phyloP scores from a whole-genome alignment of 2,113 vertebrate genomes.

The Eurypyga helias region DNA sequence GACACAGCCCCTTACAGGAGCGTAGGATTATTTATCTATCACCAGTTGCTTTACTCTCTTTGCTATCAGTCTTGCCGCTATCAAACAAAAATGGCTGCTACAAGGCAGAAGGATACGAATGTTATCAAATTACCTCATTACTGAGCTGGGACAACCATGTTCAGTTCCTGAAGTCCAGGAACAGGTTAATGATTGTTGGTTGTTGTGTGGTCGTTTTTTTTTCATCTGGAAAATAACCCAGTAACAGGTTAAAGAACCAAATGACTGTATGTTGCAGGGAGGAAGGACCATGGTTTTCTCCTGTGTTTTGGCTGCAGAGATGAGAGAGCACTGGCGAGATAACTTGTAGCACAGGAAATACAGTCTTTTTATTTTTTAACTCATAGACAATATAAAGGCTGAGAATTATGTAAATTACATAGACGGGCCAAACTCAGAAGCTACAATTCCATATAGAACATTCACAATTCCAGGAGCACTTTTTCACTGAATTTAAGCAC shows the following conservation, averaged over 20 bases:
- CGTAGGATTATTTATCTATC: slow-evolving; percentile 62
- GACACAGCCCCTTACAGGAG: slow-evolving; percentile 29
- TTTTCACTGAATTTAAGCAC: background rate
- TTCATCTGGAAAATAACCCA: background rate
- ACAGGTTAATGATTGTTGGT: background rate
- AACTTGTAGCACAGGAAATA: background rate
- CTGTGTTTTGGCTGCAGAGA: background rate
- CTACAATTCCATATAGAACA: background rate
- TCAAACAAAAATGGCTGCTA: background rate
- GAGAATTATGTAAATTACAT: background rate
- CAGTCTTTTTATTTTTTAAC: background rate
- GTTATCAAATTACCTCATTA: background rate
- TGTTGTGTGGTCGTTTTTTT: background rate
- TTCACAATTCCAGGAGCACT: background rate
- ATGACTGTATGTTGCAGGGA: background rate
- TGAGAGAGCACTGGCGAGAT: background rate
- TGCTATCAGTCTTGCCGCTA: background rate
- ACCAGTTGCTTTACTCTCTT: slow-evolving; percentile 36
- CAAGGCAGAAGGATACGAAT: background rate
- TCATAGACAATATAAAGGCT: background rate
- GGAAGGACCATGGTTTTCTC: background rate
- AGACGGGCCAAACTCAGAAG: background rate
- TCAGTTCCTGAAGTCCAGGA: background rate
- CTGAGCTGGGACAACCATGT: background rate
- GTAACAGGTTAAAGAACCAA: background rate